Conservation (phyloP, 2,888 invertebrate genomes). For the Ophion ellenae region DNA sequence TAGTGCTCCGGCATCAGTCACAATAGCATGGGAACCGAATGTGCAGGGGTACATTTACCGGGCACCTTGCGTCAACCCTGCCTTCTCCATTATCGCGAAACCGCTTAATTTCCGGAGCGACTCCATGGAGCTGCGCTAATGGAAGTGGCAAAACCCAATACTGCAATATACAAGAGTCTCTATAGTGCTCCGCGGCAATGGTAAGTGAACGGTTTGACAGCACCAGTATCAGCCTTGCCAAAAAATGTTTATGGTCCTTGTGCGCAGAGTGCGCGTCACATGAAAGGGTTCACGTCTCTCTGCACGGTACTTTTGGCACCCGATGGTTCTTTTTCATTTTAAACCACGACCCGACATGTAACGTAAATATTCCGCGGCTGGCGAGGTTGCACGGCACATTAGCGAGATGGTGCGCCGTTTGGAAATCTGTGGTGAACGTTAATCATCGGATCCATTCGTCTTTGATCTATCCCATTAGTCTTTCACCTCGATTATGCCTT, state of each 20-base stretch:
- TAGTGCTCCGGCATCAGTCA: not conserved
- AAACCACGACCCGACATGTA: not conserved
- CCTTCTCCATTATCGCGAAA: slow-evolving; percentile 67
- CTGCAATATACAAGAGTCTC: not conserved
- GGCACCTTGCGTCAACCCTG: slow-evolving; percentile 42
- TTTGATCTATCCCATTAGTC: not conserved
- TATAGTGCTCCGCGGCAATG: not conserved
- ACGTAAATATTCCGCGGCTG: not conserved
- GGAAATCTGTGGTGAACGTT: not conserved
- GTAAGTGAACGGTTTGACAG: not conserved
- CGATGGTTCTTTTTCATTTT: not conserved
- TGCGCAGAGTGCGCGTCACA: not conserved
- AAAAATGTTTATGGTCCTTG: not conserved
- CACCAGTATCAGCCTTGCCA: not conserved
- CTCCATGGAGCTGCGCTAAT: slow-evolving; percentile 18
- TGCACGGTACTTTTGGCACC: not conserved
- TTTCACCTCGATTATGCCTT: not conserved
- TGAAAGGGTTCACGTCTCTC: not conserved
- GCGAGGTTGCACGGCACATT: not conserved
- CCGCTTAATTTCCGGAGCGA: slow-evolving; percentile 61
- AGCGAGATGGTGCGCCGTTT: not conserved
- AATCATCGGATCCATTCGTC: not conserved
- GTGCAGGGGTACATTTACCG: not conserved
- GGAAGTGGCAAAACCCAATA: slow-evolving; percentile 21
- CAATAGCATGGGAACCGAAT: not conserved